phyloP scores from a whole-genome alignment of 1,140 invertebrate genomes.

The Caenorhabditis inopinata region DNA sequence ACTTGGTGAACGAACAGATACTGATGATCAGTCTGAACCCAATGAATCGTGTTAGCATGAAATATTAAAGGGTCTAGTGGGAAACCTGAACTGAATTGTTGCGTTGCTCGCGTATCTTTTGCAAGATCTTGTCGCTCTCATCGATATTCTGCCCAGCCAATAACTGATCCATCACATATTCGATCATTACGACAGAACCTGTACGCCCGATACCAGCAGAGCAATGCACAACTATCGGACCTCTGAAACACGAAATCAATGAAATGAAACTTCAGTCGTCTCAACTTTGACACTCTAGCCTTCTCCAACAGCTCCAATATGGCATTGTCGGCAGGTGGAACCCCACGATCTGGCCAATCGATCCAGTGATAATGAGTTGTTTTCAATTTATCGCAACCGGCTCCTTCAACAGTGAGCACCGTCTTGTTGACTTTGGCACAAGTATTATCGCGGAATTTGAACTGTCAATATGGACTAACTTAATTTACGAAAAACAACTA shows the following conservation, averaged over 20 bases:
- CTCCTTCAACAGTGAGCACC: background rate
- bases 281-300: constrained; percentile 69
- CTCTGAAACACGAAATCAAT: background rate
- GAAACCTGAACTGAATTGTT: constrained; percentile 18
- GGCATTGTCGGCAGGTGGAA: constrained; percentile 34
- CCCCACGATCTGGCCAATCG: constrained; percentile 49
- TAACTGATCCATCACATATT: constrained; percentile 40
- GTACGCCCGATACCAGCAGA: constrained; percentile 93
- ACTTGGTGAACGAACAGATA: constrained; percentile 40
- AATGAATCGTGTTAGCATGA: too few species aligned
- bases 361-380: constrained; percentile 43
- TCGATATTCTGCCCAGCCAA: background rate
- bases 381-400: background rate
- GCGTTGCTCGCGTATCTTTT: constrained; percentile 27
- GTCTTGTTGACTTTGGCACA: background rate
- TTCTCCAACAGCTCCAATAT: constrained; percentile 10
- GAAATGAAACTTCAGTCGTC: constrained; percentile 67
- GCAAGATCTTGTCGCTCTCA: constrained; percentile 17
- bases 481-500: background rate
- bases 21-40: background rate
- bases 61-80: background rate
- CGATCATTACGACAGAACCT: constrained; percentile 69
- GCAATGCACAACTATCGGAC: constrained; percentile 89
- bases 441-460: background rate
- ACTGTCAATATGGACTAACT: background rate